Base-by-base conservation (phyloP, 2,888 invertebrate genomes). In the Bursaphelenchus okinawaensis region DNA sequence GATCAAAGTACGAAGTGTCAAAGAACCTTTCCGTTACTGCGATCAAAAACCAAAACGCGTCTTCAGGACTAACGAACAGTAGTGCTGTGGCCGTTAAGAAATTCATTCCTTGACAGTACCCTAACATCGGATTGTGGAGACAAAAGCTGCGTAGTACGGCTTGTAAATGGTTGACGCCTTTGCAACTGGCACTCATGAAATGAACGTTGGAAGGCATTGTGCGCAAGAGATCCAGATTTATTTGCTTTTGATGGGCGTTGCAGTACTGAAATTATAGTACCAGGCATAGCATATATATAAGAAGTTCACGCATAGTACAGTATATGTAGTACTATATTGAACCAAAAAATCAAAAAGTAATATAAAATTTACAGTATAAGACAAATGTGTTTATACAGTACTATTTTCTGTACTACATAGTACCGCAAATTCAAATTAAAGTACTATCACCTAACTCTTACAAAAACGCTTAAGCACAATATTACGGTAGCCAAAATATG, bases 41-140 rank as follows among this genome's bases (percentile, higher is more conserved):
- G n/a, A 87, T 84, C 71, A 87, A 76, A 31, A 85, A 84, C 86
- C 86, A 86, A 77, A 86, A 86, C 4, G 86, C 84, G 72, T 86
- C 86, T 72, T 86, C 86, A 1, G 86, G 83, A 62, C 85, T 84
- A 71, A 86, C 82, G 68, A 87, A 85, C 22, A 87, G 80, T 0
- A 86, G 82, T 4, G 83, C 82, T 76, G 86, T 85, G 24, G 84
- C 86, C 0, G 84, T 85, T 23, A 86, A 82, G 77, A 86, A 86
- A 79, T 86, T 86, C 85, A 86, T 86, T 29, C 86, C 86, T 80
- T 87, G 86, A 70, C 86, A 87, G 75, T 86, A 86, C 16, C 86
- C 86, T 29, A 86, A 78, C 12, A 75, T 75, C 12, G 85, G 84
- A 72, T 85, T 86, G 77, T 86, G 86, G 26, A 86, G 81, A 77